phyloP scores from a whole-genome alignment of 1,140 invertebrate genomes.

The Cotesia typhae region DNA sequence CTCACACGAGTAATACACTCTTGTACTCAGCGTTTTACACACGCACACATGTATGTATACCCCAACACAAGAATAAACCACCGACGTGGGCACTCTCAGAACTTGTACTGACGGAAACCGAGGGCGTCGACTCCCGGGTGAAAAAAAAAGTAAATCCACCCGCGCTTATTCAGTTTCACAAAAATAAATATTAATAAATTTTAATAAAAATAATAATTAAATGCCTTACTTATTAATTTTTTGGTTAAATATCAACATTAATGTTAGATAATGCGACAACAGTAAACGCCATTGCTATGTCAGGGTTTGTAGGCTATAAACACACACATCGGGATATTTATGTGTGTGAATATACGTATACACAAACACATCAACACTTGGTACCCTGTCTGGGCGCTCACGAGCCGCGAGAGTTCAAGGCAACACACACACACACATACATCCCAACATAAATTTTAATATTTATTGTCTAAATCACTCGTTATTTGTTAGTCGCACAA shows the following conservation, averaged over 20 bases:
- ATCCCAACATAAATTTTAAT: not conserved
- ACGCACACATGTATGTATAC: not conserved
- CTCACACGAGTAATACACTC: constrained; percentile 7
- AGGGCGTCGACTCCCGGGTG: constrained; percentile 19
- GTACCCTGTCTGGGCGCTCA: constrained; percentile 29
- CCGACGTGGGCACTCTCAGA: constrained; percentile 25
- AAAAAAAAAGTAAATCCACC: too few species aligned
- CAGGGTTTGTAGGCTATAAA: constrained; percentile 64
- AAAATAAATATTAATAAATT: not conserved
- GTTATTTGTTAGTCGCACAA: not conserved
- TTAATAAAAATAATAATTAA: not conserved
- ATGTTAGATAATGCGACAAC: constrained; percentile 33
- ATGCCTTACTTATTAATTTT: not conserved
- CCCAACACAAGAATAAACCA: constrained; percentile 12
- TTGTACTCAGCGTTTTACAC: not conserved
- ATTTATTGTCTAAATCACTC: not conserved
- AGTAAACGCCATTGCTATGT: constrained; percentile 49
- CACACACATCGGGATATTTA: constrained; percentile 44
- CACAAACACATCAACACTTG: constrained; percentile 31
- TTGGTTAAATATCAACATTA: constrained; percentile 17
- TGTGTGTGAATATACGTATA: not conserved
- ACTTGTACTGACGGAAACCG: constrained; percentile 4
- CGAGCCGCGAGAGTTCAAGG: not conserved
- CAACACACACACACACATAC: too few species aligned
- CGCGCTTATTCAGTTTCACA: too few species aligned